Conservation (phyloP, 2,797 vertebrate species). For the Amblyraja radiata region DNA sequence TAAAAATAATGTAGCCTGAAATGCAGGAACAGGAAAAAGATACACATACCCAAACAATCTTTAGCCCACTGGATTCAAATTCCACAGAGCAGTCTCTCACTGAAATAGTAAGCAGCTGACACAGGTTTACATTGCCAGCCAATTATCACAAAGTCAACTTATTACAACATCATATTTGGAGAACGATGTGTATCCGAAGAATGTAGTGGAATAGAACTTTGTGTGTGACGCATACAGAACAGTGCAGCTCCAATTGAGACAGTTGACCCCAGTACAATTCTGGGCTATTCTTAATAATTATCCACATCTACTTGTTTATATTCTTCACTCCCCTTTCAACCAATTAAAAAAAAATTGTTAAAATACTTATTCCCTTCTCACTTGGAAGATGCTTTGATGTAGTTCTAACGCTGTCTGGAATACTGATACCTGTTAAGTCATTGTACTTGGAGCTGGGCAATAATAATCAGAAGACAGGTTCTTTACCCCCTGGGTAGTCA, state of each 20-base stretch:
- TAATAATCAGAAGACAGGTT: neutral
- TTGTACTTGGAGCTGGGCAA: neutral
- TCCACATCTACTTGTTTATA: neutral
- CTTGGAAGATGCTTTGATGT: neutral
- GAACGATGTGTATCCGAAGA: neutral
- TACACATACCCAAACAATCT: neutral
- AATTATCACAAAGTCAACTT: neutral
- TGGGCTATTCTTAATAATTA: neutral
- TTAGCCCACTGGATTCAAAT: neutral
- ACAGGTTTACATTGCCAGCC: neutral
- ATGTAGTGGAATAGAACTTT: neutral
- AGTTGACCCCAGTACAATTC: neutral
- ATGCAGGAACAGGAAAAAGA: neutral
- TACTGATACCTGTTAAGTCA: neutral
- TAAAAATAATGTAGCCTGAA: neutral
- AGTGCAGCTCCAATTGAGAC: neutral
- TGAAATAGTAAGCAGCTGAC: neutral
- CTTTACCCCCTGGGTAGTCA: neutral
- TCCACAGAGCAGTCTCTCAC: neutral
- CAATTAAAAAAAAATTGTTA: too few species aligned
- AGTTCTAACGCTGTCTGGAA: neutral
- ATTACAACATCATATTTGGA: neutral
- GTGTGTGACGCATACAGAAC: neutral
- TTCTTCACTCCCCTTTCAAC: neutral
- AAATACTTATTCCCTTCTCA: neutral